phyloP scores from a whole-genome alignment of 2,797 vertebrate species.

The Pelodytes ibericus region DNA sequence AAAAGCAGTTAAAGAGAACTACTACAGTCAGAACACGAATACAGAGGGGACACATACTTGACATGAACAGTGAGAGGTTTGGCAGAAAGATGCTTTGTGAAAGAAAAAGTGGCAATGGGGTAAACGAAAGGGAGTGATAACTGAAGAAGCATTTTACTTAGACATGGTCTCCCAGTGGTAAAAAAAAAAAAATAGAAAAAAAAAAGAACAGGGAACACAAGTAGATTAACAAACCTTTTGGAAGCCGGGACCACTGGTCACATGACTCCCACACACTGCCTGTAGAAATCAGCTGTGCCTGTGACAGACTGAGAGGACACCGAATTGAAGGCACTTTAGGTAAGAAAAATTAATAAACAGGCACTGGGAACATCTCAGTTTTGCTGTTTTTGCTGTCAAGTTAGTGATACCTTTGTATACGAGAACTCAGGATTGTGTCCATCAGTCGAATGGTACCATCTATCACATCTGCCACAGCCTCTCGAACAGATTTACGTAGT shows the following conservation, averaged over 20 bases:
- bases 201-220: neutral
- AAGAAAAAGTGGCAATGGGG: no score
- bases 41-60: no score
- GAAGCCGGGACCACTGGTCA: conserved; percentile 76
- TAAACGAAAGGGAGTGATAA: no score
- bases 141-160: no score
- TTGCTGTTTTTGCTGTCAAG: neutral
- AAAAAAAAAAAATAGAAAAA: no score
- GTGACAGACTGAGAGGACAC: conserved; percentile 74
- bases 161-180: no score
- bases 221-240: conserved; percentile 73
- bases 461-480: conserved; percentile 79
- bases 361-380: neutral
- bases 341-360: neutral
- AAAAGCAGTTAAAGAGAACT: no score
- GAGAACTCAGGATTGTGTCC: conserved; percentile 77
- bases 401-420: conserved; percentile 77
- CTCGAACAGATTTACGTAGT: conserved; percentile 80
- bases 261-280: conserved; percentile 87
- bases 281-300: conserved; percentile 84
- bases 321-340: conserved; percentile 19
- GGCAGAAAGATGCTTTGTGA: no score
- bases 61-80: no score
- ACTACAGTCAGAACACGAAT: no score
- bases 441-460: conserved; percentile 83